Conservation (phyloP, 1,140 invertebrate genomes). For the Dendrolimus kikuchii region DNA sequence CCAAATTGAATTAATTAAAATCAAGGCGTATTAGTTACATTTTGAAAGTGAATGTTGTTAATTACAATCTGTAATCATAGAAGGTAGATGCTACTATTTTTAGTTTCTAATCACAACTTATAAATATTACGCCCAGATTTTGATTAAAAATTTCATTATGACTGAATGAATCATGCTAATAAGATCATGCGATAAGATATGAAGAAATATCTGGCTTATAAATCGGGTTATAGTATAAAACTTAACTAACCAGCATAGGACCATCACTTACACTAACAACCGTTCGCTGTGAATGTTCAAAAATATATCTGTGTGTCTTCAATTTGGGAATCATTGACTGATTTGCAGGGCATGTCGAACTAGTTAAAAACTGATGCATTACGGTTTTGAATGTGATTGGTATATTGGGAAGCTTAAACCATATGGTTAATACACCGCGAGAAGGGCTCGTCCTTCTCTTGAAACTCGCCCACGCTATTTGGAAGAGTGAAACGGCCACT, state of each 20-base stretch:
- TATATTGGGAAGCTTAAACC: constrained; percentile 37
- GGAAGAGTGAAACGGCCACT: constrained; percentile 18
- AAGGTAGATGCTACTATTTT: too few species aligned
- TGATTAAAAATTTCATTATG: too few species aligned
- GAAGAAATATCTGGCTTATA: constrained; percentile 13
- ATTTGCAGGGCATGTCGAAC: constrained; percentile 66
- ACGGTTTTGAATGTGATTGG: constrained; percentile 44
- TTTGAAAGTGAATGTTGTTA: too few species aligned
- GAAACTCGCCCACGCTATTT: constrained; percentile 38
- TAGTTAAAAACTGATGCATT: constrained; percentile 45
- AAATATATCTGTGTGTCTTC: constrained; percentile 68
- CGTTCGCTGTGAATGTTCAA: constrained; percentile 43
- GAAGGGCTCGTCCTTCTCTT: constrained; percentile 62
- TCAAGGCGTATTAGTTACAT: too few species aligned
- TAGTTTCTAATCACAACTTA: too few species aligned
- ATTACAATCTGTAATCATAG: too few species aligned
- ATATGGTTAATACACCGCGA: constrained; percentile 62
- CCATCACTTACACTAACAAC: constrained; percentile 29
- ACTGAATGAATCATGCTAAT: too few species aligned
- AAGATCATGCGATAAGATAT: constrained; percentile 1
- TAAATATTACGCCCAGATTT: too few species aligned
- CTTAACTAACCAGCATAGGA: constrained; percentile 35
- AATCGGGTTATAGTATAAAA: constrained; percentile 31
- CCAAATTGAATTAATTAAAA: too few species aligned
- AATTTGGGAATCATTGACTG: constrained; percentile 63